These are phyloP conservation scores for Myotis lucifugus DNA, from an alignment of 2,113 vertebrate genomes.

Conservation along the genomic window DNA sequence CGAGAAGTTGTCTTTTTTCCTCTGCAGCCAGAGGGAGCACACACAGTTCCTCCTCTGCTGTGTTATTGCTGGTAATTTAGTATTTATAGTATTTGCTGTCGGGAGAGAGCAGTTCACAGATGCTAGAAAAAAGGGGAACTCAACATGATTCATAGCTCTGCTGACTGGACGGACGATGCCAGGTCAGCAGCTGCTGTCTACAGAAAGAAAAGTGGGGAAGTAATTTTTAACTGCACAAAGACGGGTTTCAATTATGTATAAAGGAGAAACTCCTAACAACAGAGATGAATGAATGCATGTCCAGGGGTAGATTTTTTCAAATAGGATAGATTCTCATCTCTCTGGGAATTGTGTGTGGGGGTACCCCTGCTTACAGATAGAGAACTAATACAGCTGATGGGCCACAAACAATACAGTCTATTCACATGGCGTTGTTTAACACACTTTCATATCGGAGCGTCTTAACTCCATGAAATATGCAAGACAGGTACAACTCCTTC, in stretches of 20 bases:
- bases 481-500: neutral
- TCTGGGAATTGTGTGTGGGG: neutral
- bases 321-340: neutral
- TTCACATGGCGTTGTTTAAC: neutral
- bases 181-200: neutral
- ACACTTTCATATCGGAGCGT: neutral
- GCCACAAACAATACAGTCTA: neutral
- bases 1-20: neutral
- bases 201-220: conserved; percentile 1
- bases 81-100: neutral
- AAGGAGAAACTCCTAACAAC: neutral
- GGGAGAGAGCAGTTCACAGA: conserved; percentile 9
- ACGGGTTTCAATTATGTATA: neutral
- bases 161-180: neutral
- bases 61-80: neutral
- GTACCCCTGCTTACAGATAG: neutral
- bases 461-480: neutral
- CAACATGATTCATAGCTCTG: conserved; percentile 31
- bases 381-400: neutral
- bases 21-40: neutral
- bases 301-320: neutral
- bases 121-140: neutral
- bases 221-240: neutral
- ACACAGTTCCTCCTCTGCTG: neutral
- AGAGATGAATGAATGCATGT: neutral